These are phyloP conservation scores for Anarhynchus alexandrinus DNA, from an alignment of 2,113 vertebrate species.

Conservation along the genomic window DNA sequence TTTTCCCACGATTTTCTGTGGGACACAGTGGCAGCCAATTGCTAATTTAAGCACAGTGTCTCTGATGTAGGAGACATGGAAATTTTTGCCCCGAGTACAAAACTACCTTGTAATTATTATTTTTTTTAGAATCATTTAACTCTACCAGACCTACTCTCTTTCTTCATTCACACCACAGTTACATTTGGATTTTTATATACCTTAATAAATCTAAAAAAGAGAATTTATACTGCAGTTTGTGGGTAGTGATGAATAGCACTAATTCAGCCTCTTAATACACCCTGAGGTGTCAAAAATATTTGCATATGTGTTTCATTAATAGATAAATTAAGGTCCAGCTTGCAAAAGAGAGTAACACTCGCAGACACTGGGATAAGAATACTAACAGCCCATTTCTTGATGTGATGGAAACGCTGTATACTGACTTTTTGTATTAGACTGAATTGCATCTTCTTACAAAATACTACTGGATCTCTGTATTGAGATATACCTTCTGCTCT, in stretches of 20 bases:
- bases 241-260: not conserved
- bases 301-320: not conserved
- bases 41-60: not conserved
- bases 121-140: not conserved
- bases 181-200: not conserved
- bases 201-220: not conserved
- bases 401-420: not conserved
- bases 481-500: not conserved
- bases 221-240: not conserved
- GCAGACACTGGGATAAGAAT: not conserved
- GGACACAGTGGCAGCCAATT: not conserved
- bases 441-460: not conserved
- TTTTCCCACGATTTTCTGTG: not conserved
- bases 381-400: not conserved
- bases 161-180: not conserved
- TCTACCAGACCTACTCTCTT: not conserved
- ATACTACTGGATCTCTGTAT: not conserved
- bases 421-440: not conserved
- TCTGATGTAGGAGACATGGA: not conserved
- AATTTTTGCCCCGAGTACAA: not conserved
- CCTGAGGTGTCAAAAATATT: not conserved
- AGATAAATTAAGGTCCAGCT: not conserved
- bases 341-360: not conserved
- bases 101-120: not conserved
- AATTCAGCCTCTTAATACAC: not conserved